Evolutionary conservation across 2,888 invertebrate genomes (phyloP).

Genomic region (Catonia carolina): DNA sequence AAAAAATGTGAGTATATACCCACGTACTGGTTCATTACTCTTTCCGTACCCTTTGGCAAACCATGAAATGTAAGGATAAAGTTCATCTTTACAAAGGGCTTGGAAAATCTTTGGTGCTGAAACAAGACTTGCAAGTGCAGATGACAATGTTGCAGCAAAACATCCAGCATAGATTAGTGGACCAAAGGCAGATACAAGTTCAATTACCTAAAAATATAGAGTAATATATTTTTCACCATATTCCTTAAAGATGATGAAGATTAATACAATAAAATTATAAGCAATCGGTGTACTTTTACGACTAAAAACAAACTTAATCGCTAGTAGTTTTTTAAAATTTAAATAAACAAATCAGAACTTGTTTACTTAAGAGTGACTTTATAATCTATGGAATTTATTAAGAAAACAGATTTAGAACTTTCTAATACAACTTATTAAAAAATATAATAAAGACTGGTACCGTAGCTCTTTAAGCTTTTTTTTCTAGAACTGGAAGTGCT

Average conservation of each 20-base stretch:
- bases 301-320: no score
- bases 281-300: no score
- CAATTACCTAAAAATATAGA: slow-evolving; percentile 65
- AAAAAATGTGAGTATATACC: slow-evolving; percentile 86
- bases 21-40: slow-evolving; percentile 77
- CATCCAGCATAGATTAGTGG: slow-evolving; percentile 95
- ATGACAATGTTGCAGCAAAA: slow-evolving; percentile 94
- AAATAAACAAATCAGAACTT: neutral
- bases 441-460: no score
- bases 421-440: no score
- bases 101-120: slow-evolving; percentile 93
- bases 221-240: no score
- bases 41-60: slow-evolving; percentile 64
- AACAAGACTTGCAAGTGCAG: slow-evolving; percentile 91
- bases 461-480: no score
- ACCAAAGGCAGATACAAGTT: slow-evolving; percentile 75
- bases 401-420: no score
- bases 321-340: neutral
- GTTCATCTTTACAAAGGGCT: slow-evolving; percentile 88
- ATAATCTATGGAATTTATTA: no score
- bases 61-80: slow-evolving; percentile 86
- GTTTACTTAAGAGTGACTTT: no score
- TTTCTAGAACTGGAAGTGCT: no score
- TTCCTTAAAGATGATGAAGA: no score
- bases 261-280: neutral